Conservation (phyloP, 2,888 invertebrate genomes). For the Pelosia muscerda region DNA sequence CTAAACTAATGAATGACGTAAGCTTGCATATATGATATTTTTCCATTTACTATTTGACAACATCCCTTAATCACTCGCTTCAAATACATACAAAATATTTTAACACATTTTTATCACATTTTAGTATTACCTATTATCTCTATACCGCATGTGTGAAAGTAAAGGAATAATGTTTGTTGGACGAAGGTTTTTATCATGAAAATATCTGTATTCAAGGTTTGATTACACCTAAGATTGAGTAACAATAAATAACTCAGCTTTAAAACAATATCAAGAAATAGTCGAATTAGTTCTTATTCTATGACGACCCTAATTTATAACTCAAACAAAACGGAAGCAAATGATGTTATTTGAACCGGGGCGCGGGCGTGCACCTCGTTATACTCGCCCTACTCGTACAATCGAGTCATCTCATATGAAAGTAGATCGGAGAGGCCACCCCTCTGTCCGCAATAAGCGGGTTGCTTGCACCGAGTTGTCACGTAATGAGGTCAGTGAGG, state of each 20-base stretch:
- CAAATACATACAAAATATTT: background rate
- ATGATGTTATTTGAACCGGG: background rate
- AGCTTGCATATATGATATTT: background rate
- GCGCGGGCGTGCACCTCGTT: background rate
- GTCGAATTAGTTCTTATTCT: background rate
- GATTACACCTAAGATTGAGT: background rate
- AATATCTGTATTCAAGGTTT: background rate
- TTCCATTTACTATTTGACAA: background rate
- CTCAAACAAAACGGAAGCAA: slow-evolving; percentile 14
- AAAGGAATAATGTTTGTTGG: background rate
- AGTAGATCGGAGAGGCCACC: background rate
- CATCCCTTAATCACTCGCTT: background rate
- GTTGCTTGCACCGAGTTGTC: slow-evolving; percentile 27
- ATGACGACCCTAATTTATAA: background rate
- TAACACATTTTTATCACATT: background rate
- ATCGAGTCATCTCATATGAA: background rate
- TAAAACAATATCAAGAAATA: background rate
- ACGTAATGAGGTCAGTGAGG: slow-evolving; percentile 32
- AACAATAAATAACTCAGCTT: background rate
- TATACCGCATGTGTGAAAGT: no score
- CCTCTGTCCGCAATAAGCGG: background rate
- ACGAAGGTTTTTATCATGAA: no score
- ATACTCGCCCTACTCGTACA: background rate
- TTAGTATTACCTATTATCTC: background rate
- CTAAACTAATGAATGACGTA: background rate